These are phyloP conservation scores for Agapostemon virescens DNA, from an alignment of 2,888 invertebrate species.

Conservation along the genomic window DNA sequence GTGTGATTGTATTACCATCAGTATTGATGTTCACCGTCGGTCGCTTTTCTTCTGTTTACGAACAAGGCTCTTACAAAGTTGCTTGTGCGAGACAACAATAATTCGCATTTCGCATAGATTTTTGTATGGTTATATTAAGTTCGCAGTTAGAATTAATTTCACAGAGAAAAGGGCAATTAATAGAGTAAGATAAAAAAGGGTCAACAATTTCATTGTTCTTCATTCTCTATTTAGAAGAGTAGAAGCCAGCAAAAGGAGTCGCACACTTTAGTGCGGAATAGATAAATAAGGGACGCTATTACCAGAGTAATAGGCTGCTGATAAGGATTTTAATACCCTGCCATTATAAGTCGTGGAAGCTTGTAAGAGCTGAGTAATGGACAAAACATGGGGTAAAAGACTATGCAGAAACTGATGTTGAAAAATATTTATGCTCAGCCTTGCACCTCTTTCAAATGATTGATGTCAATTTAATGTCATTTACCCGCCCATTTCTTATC, in stretches of 20 bases:
- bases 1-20: too few relatives aligned
- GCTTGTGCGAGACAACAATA: too few relatives aligned
- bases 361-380: slow-evolving; percentile 43
- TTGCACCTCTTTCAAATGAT: slow-evolving; percentile 34
- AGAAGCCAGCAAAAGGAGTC: slow-evolving; percentile 13
- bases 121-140: neutral
- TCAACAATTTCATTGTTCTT: neutral
- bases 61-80: too few relatives aligned
- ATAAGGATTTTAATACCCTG: slow-evolving; percentile 69
- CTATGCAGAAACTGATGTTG: slow-evolving; percentile 10
- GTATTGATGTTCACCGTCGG: too few relatives aligned
- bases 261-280: slow-evolving; percentile 28
- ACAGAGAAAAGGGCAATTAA: neutral
- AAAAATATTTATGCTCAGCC: slow-evolving; percentile 12
- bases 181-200: neutral
- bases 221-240: slow-evolving; percentile 11
- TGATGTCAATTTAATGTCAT: slow-evolving; percentile 17
- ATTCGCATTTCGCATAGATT: too few relatives aligned
- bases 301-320: slow-evolving; percentile 69
- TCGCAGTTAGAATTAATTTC: neutral
- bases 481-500: neutral
- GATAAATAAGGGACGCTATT: slow-evolving; percentile 69
- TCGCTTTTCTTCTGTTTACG: too few relatives aligned
- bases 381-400: slow-evolving; percentile 24
- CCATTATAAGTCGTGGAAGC: slow-evolving; percentile 57